Conservation (phyloP, 2,797 vertebrate genomes). For the Manis crassicaudata region DNA sequence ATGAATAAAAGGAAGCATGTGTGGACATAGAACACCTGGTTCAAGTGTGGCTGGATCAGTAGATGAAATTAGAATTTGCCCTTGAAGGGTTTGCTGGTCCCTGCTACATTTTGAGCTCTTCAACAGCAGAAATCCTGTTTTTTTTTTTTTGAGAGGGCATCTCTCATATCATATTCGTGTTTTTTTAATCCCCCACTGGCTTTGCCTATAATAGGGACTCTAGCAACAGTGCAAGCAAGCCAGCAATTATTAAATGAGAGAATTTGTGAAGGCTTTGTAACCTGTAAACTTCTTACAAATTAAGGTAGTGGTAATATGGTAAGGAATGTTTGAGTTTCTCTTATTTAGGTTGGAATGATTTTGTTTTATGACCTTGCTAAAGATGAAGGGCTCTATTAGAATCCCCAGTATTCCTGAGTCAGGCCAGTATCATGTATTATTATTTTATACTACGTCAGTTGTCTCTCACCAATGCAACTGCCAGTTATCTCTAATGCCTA, state of each 20-base stretch:
- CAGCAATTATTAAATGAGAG: neutral
- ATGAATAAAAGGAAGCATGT: neutral
- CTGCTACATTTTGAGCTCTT: neutral
- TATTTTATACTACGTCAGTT: neutral
- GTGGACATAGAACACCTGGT: too few relatives aligned
- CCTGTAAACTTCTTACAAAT: neutral
- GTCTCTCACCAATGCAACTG: neutral
- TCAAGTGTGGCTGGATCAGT: neutral
- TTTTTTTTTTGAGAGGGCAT: too few relatives aligned
- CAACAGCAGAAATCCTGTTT: neutral
- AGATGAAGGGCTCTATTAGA: neutral
- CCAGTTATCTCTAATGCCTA: neutral
- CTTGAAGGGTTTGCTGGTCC: neutral
- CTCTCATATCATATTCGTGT: neutral
- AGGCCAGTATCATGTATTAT: neutral
- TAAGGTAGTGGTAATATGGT: neutral
- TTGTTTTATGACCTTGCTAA: neutral
- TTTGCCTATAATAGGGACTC: neutral
- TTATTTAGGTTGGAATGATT: neutral
- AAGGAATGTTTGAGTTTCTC: neutral
- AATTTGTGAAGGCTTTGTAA: neutral
- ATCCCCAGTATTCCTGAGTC: neutral
- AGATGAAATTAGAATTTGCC: neutral
- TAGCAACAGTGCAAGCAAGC: neutral
- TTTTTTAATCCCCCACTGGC: neutral